phyloP scores from a whole-genome alignment of 2,888 invertebrate genomes.

The Diaphora mendica region DNA sequence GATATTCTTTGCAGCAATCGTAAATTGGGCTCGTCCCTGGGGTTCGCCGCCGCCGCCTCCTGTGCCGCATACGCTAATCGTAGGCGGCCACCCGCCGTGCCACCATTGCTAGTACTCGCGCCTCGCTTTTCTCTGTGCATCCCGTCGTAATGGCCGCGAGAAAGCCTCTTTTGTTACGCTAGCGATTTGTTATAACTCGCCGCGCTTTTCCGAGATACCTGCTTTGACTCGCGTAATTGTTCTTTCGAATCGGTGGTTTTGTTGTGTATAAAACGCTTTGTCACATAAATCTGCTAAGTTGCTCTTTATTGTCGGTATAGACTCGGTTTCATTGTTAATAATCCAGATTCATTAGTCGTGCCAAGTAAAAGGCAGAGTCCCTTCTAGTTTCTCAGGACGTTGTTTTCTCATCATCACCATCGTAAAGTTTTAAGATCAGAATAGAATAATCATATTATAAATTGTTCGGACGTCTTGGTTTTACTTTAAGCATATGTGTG shows the following conservation, averaged over 20 bases:
- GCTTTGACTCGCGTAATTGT: conserved; percentile 85
- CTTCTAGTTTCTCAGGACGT: conserved; percentile 11
- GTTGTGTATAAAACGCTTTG: conserved; percentile 83
- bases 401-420: conserved; percentile 1
- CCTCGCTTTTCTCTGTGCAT: conserved; percentile 71
- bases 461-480: conserved; percentile 27
- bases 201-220: conserved; percentile 80
- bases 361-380: conserved; percentile 43
- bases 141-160: conserved; percentile 82
- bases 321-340: conserved; percentile 73
- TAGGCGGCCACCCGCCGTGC: conserved; percentile 55
- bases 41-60: conserved; percentile 63
- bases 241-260: conserved; percentile 83
- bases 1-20: conserved; percentile 84
- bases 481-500: conserved; percentile 40
- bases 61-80: conserved; percentile 80
- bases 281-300: conserved; percentile 81
- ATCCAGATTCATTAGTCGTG: conserved; percentile 71
- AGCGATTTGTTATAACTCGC: conserved; percentile 84
- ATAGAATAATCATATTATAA: conserved; percentile 11
- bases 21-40: conserved; percentile 76
- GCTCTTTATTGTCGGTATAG: conserved; percentile 64
- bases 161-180: conserved; percentile 85
- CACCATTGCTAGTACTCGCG: conserved; percentile 61
- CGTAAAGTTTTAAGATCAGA: neutral